Evolutionary conservation across 2,113 vertebrate genomes (phyloP).

Genomic region (Thamnaconus septentrionalis): DNA sequence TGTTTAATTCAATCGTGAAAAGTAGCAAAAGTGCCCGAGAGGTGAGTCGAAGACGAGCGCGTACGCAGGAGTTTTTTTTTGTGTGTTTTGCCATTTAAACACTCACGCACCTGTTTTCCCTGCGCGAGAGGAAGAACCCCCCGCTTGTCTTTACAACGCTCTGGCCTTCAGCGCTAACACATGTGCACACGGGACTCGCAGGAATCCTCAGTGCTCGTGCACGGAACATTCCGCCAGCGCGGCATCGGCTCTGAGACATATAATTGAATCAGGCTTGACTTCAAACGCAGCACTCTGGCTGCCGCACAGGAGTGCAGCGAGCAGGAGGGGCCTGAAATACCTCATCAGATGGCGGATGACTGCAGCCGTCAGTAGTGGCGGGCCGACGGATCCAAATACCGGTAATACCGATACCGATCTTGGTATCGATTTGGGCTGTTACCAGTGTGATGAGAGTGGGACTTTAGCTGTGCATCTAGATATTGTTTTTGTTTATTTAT

Average conservation of each 20-base stretch:
- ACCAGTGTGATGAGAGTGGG: too few species aligned
- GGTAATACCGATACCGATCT: too few species aligned
- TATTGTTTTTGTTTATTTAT: too few species aligned
- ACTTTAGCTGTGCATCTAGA: too few species aligned
- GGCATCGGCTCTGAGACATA: constrained; percentile 28
- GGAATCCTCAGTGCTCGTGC: constrained; percentile 13
- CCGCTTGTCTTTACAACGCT: constrained; percentile 46
- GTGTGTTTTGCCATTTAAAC: constrained; percentile 7
- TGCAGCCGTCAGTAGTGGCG: constrained; percentile 18
- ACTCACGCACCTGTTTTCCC: constrained; percentile 52
- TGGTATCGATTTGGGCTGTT: too few species aligned
- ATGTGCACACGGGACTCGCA: not conserved
- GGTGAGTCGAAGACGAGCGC: too few species aligned
- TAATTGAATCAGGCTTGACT: constrained; percentile 47
- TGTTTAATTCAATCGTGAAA: too few species aligned
- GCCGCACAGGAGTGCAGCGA: constrained; percentile 49
- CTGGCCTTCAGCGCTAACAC: too few species aligned
- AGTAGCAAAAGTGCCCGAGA: too few species aligned
- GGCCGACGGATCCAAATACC: constrained; percentile 6
- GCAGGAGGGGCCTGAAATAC: constrained; percentile 54
- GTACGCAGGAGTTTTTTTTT: not conserved
- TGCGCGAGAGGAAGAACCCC: constrained; percentile 54
- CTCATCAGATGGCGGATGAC: constrained; percentile 66
- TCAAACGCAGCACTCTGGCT: constrained; percentile 60
- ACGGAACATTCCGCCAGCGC: constrained; percentile 40